Evolutionary conservation across 2,888 invertebrate species (phyloP), one percentile per base, ranked within the genome.

Genomic region (Acrobasis suavella): DNA sequence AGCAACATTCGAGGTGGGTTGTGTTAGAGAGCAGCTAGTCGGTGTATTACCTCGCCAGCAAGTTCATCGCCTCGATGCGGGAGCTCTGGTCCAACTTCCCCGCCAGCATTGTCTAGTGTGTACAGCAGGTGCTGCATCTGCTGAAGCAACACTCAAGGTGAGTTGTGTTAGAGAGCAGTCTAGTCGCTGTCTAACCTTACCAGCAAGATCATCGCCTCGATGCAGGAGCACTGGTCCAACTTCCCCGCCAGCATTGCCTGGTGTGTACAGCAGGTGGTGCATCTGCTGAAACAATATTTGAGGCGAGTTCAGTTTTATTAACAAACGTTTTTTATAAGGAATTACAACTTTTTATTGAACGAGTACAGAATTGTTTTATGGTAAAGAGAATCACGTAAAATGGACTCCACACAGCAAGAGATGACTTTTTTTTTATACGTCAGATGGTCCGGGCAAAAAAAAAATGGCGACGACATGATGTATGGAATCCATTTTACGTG

Each of bases 171-270:
- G 58, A 96, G 96, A 93, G 95, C 96, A 0, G 94, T 97, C 17
- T 95, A 95, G 68, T 96, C 96, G 65, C 90, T 99, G 65, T 96
- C 95, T 71, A 94, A 95, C 67, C 93, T 98, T 52, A 95, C 97
- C 0, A 95, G 95, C 81, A 93, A 95, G 74, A 98, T 99, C 83
- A 96, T 99, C 58, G 91, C 93, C 9, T 96, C 97, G 64, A 94
- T 99, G 64, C 94, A 95, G 66, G 96, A 96, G 71, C 96, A 96
- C 83, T 96, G 98, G 93, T 95, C 96, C 70, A 96, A 97, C 79
- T 98, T 99, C 86, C 99, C 99, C 0, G 95, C 96, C 22, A 95
- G 96, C 66, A 93, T 98, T n/a, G 95, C 96, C 10, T 98, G 98
- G 98, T 94, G 99, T 39, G 96, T 98, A 8, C 95, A 97, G 72